A percentile compares a stretch with the other conserved stretches of the same genome.
Conservation (phyloP, 2,797 vertebrate genomes). For the Enteromius radiatus region DNA sequence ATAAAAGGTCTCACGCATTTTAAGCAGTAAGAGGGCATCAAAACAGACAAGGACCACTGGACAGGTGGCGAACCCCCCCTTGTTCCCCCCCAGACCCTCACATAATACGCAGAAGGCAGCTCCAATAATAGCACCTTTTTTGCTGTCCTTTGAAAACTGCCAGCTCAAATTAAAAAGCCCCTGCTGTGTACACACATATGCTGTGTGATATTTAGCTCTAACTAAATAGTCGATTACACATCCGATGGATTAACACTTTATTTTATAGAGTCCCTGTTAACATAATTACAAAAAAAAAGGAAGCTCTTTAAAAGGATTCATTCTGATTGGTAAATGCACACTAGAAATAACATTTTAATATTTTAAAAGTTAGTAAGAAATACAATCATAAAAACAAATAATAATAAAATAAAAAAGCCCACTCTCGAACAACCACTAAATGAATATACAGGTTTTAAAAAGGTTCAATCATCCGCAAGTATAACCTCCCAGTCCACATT, state of each 20-base stretch:
- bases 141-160: conserved; percentile 38
- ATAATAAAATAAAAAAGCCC: too few relatives aligned
- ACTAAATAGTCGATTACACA: conserved; percentile 12
- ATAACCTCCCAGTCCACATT: background rate
- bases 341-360: background rate
- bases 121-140: conserved; percentile 39
- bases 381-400: background rate
- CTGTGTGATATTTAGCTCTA: conserved; percentile 14
- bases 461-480: background rate
- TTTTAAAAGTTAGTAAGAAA: background rate
- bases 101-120: conserved; percentile 23
- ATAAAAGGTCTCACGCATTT: background rate
- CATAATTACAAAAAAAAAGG: background rate
- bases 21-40: conserved; percentile 29
- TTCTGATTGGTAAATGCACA: background rate
- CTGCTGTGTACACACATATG: conserved; percentile 22
- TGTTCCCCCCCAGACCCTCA: background rate
- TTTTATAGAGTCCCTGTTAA: background rate
- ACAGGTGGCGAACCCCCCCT: conserved; percentile 23
- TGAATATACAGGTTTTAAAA: background rate
- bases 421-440: background rate
- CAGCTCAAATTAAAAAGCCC: conserved; percentile 37
- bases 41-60: conserved; percentile 42
- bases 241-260: conserved; percentile 30
- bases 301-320: background rate